Conservation (phyloP, 1,140 invertebrate genomes). For the Drosophila pseudoananassae region DNA sequence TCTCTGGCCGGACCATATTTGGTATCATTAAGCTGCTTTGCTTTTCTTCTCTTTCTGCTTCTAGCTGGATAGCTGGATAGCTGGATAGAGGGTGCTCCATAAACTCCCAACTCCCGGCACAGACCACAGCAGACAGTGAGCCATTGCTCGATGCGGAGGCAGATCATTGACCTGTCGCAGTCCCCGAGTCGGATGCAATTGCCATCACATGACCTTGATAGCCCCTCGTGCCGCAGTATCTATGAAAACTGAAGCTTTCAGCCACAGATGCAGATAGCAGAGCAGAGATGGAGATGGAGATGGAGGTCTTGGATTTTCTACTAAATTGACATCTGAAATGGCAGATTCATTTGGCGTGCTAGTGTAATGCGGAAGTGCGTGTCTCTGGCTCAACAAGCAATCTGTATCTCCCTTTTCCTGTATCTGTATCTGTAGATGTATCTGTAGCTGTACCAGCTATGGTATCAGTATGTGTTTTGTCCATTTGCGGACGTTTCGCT, state of each 20-base stretch:
- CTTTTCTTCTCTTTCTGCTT: not conserved
- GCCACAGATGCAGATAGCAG: conserved; percentile 9
- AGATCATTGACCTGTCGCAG: conserved; percentile 39
- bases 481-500: conserved; percentile 48
- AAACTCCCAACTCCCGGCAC: not conserved
- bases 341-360: conserved; percentile 63
- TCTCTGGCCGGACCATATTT: conserved; percentile 40
- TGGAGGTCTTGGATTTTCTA: conserved; percentile 36
- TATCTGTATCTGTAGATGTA: conserved; percentile 22
- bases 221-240: conserved; percentile 5
- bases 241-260: conserved; percentile 18
- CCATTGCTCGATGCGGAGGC: conserved; percentile 21
- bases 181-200: conserved; percentile 37
- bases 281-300: conserved; percentile 9
- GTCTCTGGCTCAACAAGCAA: conserved; percentile 48
- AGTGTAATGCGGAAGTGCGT: conserved; percentile 66
- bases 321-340: conserved; percentile 72
- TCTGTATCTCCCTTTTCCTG: conserved; percentile 6
- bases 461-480: conserved; percentile 38
- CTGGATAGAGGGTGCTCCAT: conserved; percentile 2
- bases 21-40: conserved; percentile 56
- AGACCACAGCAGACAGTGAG: conserved; percentile 32
- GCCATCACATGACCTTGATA: conserved; percentile 50
- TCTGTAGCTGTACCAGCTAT: not conserved
- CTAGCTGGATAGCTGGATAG: too few relatives aligned